These are phyloP conservation scores for Parnassius smintheus DNA, from an alignment of 2,888 invertebrate genomes.

Conservation along the genomic window DNA sequence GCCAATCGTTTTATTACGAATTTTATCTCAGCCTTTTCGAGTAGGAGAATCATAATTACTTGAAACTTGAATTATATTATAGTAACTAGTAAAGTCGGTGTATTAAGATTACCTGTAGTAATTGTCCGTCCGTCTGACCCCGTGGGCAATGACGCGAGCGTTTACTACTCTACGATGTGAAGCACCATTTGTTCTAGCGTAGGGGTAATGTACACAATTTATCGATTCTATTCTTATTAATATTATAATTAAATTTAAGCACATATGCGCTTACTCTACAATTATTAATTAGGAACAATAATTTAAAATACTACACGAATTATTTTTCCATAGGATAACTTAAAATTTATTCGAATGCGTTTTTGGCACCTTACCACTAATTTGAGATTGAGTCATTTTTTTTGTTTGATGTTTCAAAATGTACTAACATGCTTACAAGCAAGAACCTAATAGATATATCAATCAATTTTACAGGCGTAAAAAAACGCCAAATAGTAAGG, in stretches of 20 bases:
- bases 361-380: slow-evolving; percentile 76
- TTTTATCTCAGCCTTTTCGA: slow-evolving; percentile 78
- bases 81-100: slow-evolving; percentile 75
- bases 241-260: slow-evolving; percentile 70
- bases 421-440: not conserved
- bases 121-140: slow-evolving; percentile 39
- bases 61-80: slow-evolving; percentile 72
- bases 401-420: slow-evolving; percentile 28
- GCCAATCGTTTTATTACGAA: slow-evolving; percentile 72
- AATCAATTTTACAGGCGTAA: slow-evolving; percentile 20
- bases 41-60: slow-evolving; percentile 76
- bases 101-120: slow-evolving; percentile 61
- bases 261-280: slow-evolving; percentile 66
- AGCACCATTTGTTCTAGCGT: slow-evolving; percentile 82
- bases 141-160: slow-evolving; percentile 39
- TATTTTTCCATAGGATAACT: slow-evolving; percentile 60
- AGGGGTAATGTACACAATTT: slow-evolving; percentile 79
- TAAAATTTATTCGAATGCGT: slow-evolving; percentile 61
- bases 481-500: slow-evolving; percentile 29
- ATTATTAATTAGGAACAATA: slow-evolving; percentile 77
- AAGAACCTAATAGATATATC: slow-evolving; percentile 7
- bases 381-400: slow-evolving; percentile 40
- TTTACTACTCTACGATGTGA: slow-evolving; percentile 72
- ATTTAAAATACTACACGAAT: slow-evolving; percentile 75
- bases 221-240: slow-evolving; percentile 71